A percentile compares a stretch with the other conserved stretches of the same genome.
phyloP scores from a whole-genome alignment of 2,113 vertebrate genomes.

The Oxyruncus cristatus region DNA sequence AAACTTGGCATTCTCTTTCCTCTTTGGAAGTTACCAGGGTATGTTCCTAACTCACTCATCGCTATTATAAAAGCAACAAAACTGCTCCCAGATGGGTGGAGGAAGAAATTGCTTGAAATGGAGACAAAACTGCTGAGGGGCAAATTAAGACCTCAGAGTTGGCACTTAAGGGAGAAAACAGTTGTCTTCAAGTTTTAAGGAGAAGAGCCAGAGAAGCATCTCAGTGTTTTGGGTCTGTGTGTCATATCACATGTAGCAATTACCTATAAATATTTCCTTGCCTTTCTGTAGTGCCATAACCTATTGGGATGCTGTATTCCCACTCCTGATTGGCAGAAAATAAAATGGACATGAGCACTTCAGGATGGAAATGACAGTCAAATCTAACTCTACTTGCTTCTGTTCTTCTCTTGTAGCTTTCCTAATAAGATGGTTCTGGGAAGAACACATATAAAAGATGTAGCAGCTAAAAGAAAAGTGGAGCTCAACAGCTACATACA shows the following conservation, averaged over 20 bases:
- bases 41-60: constrained; percentile 3
- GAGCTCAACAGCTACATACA: constrained; percentile 96
- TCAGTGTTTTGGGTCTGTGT: background rate
- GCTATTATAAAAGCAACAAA: background rate
- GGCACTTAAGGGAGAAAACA: background rate
- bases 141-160: background rate
- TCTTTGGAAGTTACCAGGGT: constrained; percentile 97
- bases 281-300: background rate
- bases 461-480: constrained; percentile 94
- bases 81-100: background rate
- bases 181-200: background rate
- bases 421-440: constrained; percentile 95
- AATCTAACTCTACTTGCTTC: background rate
- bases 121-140: background rate
- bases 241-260: rapidly evolving
- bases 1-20: constrained; percentile 94
- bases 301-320: background rate
- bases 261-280: background rate
- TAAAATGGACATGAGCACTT: background rate
- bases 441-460: constrained; percentile 96
- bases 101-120: background rate
- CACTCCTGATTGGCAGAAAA: background rate
- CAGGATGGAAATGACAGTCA: background rate
- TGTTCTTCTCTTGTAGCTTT: constrained; percentile 77
- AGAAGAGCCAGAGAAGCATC: background rate